A percentile compares a stretch with the other conserved stretches of the same genome.
Conservation (phyloP, 2,888 invertebrate species). For the Julus scandinavius region DNA sequence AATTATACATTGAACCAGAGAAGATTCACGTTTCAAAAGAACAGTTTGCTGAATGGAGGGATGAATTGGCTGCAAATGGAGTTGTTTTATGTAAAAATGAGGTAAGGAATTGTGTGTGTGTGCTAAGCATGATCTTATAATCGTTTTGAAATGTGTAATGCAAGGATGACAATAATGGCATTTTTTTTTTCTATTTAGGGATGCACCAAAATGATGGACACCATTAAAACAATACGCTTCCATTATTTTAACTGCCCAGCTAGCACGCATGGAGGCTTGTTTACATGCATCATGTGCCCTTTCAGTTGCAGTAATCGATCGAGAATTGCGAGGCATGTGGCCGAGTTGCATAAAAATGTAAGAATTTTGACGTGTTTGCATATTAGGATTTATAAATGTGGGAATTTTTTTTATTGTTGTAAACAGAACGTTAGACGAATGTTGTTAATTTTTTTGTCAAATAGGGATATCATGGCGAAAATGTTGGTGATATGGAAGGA, state of each 20-base stretch:
- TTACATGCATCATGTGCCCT: slow-evolving; percentile 17
- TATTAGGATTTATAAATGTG: background rate
- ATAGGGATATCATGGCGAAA: background rate
- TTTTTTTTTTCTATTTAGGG: slow-evolving; percentile 40
- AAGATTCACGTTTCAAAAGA: slow-evolving; percentile 21
- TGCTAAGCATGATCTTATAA: background rate
- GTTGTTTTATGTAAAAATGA: background rate
- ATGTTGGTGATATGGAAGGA: background rate
- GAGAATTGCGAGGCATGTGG: background rate
- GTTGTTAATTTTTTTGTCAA: background rate
- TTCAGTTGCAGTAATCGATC: background rate
- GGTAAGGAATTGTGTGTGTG: background rate
- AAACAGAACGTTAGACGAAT: background rate
- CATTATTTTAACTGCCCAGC: background rate
- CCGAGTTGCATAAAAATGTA: slow-evolving; percentile 39
- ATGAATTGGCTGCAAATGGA: slow-evolving; percentile 15
- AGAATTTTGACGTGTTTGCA: background rate
- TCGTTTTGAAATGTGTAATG: background rate
- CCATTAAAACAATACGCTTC: background rate
- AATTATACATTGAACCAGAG: slow-evolving; percentile 47
- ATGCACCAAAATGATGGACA: background rate
- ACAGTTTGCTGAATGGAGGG: slow-evolving; percentile 30
- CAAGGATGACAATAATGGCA: background rate
- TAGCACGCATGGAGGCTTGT: slow-evolving; percentile 28
- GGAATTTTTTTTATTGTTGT: background rate